A percentile compares a stretch with the other conserved stretches of the same genome.
These are phyloP conservation scores for Copidosoma floridanum DNA, from an alignment of 1,140 invertebrate species.

Conservation along the genomic window DNA sequence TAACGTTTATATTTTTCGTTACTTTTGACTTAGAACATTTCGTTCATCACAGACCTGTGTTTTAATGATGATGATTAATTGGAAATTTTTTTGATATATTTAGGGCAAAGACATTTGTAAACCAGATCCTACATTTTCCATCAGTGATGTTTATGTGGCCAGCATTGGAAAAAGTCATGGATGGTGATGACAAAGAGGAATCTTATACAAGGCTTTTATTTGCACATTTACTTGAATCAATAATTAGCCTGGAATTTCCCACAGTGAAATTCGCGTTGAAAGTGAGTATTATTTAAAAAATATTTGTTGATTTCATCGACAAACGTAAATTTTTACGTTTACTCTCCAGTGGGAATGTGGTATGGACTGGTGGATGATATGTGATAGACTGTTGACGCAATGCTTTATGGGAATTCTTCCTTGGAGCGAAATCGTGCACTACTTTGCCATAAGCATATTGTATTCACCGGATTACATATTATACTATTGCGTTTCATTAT, in stretches of 20 bases:
- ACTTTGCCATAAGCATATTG: conserved; percentile 48
- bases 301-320: neutral
- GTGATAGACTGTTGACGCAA: conserved; percentile 44
- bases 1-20: conserved; percentile 32
- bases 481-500: conserved; percentile 50
- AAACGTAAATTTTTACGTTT: conserved; percentile 1
- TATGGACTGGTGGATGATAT: conserved; percentile 52
- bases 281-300: conserved; percentile 30
- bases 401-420: conserved; percentile 52
- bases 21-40: conserved; percentile 30
- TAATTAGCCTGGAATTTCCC: conserved; percentile 46
- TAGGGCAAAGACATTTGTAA: conserved; percentile 48
- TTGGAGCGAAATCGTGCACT: conserved; percentile 51
- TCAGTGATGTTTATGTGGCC: conserved; percentile 48
- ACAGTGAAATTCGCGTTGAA: conserved; percentile 44
- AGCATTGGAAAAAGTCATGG: conserved; percentile 39
- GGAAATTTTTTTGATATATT: conserved; percentile 8
- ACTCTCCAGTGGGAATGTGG: conserved; percentile 45
- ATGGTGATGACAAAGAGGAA: conserved; percentile 41
- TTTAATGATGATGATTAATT: neutral
- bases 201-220: conserved; percentile 41
- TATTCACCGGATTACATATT: conserved; percentile 51
- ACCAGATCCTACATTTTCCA: conserved; percentile 47
- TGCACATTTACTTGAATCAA: conserved; percentile 46
- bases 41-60: conserved; percentile 43